Evolutionary conservation across 2,797 vertebrate genomes (phyloP), one percentile per base, ranked within the genome.

Genomic region (Trachops cirrhosus): DNA sequence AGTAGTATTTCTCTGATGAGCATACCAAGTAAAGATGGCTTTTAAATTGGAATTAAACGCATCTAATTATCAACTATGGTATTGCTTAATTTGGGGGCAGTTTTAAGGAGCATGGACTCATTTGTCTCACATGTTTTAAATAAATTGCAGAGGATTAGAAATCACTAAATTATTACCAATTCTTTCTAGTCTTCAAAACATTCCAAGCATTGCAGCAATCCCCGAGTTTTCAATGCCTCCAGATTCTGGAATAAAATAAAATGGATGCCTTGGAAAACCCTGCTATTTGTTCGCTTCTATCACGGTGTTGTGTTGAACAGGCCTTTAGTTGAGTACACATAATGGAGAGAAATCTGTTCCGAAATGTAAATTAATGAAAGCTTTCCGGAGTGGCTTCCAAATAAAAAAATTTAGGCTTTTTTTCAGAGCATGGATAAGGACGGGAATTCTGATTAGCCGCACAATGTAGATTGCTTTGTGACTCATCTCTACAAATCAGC

Each of bases 401-500:
- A 90, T 93, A 93, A 97, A 59, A 96, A 96, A 91, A 93, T 80
- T 89, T 92, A 77, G 93, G 54, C 88, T 26, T 82, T 80, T 96
- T 96, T 92, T 71, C 90, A 44, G 6, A 95, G 16, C n/a, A 39
- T 18, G 44, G 91, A 41, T 91, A 84, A 64, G 89, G 96, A 98
- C 73, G 91, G 71, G 95, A 86, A 95, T 98, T 97, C 96, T 94
- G 97, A 95, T 98, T 97, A 97, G 90, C 82, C 59, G 89, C 91
- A 97, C 85, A 88, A 57, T 95, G 89, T 93, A 86, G 91, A 91
- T 88, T 96, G 64, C 73, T 96, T 94, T 9, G 12, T 95, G 96
- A 98, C 94, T 98, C 97, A 98, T 97, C 86, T 97, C 92, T 96
- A 94, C 93, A 96, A 93, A 97, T 97, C 96, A 97, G 94, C 96